A percentile compares a stretch with the other conserved stretches of the same genome.
Evolutionary conservation across 2,888 invertebrate species (phyloP).

Genomic region (Ferdinandea cuprea): DNA sequence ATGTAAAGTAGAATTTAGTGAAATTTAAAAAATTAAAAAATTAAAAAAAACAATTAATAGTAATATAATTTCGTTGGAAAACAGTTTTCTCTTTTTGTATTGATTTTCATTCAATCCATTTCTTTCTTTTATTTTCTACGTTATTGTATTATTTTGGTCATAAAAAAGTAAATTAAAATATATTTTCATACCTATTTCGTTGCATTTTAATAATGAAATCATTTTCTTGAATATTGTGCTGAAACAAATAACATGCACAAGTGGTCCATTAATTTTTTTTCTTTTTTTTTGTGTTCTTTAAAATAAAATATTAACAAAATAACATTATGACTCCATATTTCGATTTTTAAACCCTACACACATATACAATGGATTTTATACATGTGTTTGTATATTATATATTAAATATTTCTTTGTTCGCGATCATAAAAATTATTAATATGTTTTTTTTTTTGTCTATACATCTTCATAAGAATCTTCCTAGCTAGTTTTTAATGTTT

Average conservation of each 20-base stretch:
- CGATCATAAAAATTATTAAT: conserved; percentile 53
- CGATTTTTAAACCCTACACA: conserved; percentile 45
- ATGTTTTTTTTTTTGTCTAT: conserved; percentile 37
- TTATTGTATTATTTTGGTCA: conserved; percentile 7
- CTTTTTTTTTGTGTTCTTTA: conserved; percentile 18
- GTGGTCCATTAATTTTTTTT: conserved; percentile 62
- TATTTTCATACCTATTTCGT: conserved; percentile 59
- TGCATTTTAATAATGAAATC: conserved; percentile 67
- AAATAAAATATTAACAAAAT: conserved; percentile 12
- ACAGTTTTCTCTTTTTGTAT: background rate
- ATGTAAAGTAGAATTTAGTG: too few relatives aligned
- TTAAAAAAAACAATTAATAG: too few relatives aligned
- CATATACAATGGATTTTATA: conserved; percentile 32
- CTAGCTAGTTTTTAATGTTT: conserved; percentile 57
- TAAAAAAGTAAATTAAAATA: conserved; percentile 16
- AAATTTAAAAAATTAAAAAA: too few relatives aligned
- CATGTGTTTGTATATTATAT: conserved; percentile 45
- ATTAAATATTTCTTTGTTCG: conserved; percentile 60
- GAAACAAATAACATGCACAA: conserved; percentile 66
- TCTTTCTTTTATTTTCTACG: background rate
- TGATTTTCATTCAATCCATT: background rate
- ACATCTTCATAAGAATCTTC: conserved; percentile 71
- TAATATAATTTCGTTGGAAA: conserved; percentile 27
- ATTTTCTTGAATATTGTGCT: conserved; percentile 57
- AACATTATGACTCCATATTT: conserved; percentile 17